Evolutionary conservation across 2,888 invertebrate species (phyloP).

Genomic region (Cantharis rufa): DNA sequence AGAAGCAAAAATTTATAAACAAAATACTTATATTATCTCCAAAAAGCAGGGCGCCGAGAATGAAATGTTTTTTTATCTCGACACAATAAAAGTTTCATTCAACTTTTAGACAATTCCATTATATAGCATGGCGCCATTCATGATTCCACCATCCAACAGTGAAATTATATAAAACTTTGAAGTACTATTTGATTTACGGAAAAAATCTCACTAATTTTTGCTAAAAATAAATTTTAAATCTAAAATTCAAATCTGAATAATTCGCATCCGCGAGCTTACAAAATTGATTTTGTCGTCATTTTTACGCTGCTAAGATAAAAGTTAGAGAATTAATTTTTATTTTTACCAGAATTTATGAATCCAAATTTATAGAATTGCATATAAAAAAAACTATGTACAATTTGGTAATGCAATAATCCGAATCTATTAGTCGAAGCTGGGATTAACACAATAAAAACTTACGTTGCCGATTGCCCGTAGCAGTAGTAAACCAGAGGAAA

Average conservation of each 20-base stretch:
- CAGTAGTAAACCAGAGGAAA: too few species aligned
- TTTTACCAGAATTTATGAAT: too few species aligned
- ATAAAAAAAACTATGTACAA: too few species aligned
- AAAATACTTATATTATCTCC: background rate
- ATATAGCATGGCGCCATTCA: background rate
- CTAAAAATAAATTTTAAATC: background rate
- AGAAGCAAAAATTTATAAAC: background rate
- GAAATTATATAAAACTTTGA: background rate
- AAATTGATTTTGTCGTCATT: background rate
- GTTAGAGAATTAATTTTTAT: background rate
- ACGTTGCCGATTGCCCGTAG: too few species aligned
- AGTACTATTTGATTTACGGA: background rate
- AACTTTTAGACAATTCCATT: background rate
- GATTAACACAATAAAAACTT: too few species aligned
- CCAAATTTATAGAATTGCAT: too few species aligned
- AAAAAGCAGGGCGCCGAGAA: background rate
- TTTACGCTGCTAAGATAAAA: background rate
- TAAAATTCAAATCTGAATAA: background rate
- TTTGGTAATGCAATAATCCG: too few species aligned
- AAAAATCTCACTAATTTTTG: background rate
- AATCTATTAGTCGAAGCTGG: too few species aligned
- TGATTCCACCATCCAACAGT: background rate
- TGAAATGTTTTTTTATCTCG: background rate
- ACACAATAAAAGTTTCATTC: background rate
- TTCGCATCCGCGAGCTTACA: background rate